Base-by-base conservation (phyloP, 2,797 vertebrate species). In the Calcarius lapponicus region DNA sequence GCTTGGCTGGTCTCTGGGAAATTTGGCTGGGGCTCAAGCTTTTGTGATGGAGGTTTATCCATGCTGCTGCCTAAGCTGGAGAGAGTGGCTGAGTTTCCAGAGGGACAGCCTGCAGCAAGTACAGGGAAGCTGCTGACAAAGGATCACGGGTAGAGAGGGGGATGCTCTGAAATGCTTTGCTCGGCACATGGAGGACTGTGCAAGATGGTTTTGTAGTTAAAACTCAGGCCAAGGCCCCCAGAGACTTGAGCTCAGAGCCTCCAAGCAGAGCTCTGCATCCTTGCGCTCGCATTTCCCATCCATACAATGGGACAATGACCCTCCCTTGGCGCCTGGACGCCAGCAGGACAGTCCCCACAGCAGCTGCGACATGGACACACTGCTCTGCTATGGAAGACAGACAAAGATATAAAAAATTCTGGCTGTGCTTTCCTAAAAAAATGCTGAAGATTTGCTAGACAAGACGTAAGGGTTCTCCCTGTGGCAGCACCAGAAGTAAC, bases 141-240 rank as follows among this genome's bases (percentile, higher is more conserved):
- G 21, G 50, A 34, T 61, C 61, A 75, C 0, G 6, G 71, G 57
- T 31, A 29, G 31, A 65, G 62, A 76, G 65, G 20, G 31, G 18
- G 53, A 86, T 75, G 70, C 42, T 88, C 80, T 86, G 83, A 92
- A 94, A 88, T 32, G 40, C 20, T 0, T 56, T 14, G 14, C 58
- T 89, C 0, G 0, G 66, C 42, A 36, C 79, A n/a, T 17, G 50
- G 53, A 56, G 51, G 21, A 58, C 76, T 66, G 43, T 50, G 66
- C 50, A 90, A 75, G 53, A 60, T 57, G 84, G 84, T 71, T 92
- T 86, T 72, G 66, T 61, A 88, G 66, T 89, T 93, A 91, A 84
- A 50, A 36, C 40, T 86, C 9, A 7, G 92, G 25, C 48, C 3
- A 9, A 90, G 80, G 31, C 6, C 83, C 69, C 73, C 53, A 32